Conservation (phyloP, 2,113 vertebrate species). For the Misgurnus anguillicaudatus region DNA sequence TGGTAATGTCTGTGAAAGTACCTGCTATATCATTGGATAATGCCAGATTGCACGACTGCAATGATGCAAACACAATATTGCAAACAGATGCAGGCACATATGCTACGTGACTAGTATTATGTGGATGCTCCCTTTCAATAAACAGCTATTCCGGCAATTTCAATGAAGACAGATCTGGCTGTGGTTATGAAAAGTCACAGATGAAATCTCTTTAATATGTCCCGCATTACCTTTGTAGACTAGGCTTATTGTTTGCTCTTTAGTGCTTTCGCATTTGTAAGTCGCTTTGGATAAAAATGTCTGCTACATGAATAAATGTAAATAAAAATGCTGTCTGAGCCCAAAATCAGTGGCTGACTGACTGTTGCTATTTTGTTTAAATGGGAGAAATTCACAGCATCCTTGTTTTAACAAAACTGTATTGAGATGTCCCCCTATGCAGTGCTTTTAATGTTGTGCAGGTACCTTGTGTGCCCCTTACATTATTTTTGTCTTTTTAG, state of each 20-base stretch:
- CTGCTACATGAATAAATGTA: too few relatives aligned
- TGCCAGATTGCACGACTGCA: slow-evolving; percentile 18
- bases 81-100: slow-evolving; percentile 21
- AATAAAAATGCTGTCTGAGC: neutral
- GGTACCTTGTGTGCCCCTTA: neutral
- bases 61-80: neutral
- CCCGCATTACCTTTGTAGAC: too few relatives aligned
- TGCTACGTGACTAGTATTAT: neutral
- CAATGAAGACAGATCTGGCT: neutral
- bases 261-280: too few relatives aligned
- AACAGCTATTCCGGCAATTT: neutral
- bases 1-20: slow-evolving; percentile 45
- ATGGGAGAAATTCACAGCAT: neutral
- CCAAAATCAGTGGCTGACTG: too few relatives aligned
- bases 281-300: too few relatives aligned
- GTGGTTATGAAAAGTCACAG: neutral
- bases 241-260: too few relatives aligned
- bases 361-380: neutral
- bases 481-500: slow-evolving; percentile 62
- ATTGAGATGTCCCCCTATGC: too few relatives aligned
- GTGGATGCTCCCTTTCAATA: neutral
- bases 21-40: slow-evolving; percentile 26
- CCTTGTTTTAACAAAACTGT: neutral
- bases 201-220: too few relatives aligned
- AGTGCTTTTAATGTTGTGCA: neutral